Evolutionary conservation across 2,888 invertebrate genomes (phyloP), one percentile per base, ranked within the genome.

Genomic region (Nymphalis urticae): DNA sequence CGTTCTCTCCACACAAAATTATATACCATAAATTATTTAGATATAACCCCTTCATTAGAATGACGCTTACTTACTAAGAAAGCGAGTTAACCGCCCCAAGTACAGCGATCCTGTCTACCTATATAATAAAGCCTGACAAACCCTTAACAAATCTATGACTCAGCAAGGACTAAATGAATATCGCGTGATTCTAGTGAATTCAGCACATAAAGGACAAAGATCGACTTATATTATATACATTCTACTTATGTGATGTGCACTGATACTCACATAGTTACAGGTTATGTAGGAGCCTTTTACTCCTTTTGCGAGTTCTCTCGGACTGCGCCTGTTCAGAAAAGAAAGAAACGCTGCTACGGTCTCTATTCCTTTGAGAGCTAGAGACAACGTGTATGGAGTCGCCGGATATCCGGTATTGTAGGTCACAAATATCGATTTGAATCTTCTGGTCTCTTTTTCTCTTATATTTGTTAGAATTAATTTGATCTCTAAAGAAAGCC

Each of bases 251-350:
- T 63, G 58, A 61, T 82, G 77, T 81, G 83, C 85, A 88, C 85
- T 78, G 76, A 82, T 90, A 93, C 93, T 93, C 87, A 93, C 93
- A 84, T 90, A 91, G 85, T 92, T 86, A 93, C 93, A 92, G 93
- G 93, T 93, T 93, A 92, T 87, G 91, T 91, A 93, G 93, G 93
- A 93, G 93, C 92, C 91, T 91, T 92, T 90, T 90, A 93, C 93
- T 93, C 93, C 93, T 93, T 91, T 90, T 89, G 89, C 92, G 90
- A 85, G 89, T 91, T 90, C 85, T 84, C 90, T 87, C 86, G 89
- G 88, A 93, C 92, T 92, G 92, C 92, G 92, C 92, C 89, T 92
- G 91, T 91, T 90, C 90, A 86, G 90, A 90, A 92, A 90, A 90
- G 90, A 91, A 90, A 91, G 92, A 91, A 90, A 90, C 89, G 88